Evolutionary conservation across 1,140 invertebrate genomes (phyloP).

Genomic region (Anastrepha obliqua): DNA sequence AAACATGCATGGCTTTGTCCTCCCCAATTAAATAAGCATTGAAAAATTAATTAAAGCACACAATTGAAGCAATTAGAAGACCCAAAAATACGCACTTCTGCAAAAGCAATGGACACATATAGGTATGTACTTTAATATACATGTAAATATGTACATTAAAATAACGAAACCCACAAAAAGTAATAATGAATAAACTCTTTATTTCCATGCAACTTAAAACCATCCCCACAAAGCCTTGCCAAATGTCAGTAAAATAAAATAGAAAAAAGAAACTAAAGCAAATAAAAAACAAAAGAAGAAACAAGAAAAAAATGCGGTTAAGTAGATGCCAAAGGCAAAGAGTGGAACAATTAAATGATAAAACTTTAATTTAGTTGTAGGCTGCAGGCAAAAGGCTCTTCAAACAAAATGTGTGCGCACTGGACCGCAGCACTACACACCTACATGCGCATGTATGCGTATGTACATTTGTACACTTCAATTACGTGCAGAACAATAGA

Average conservation of each 20-base stretch:
- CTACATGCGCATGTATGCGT: neutral
- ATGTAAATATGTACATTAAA: no score
- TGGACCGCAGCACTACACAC: conserved; percentile 4
- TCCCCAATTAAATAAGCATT: neutral
- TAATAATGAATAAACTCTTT: no score
- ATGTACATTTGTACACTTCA: neutral
- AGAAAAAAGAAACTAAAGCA: no score
- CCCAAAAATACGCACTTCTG: neutral
- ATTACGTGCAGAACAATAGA: no score
- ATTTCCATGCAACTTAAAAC: no score
- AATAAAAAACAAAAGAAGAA: no score
- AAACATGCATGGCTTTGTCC: neutral
- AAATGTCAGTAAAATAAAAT: no score
- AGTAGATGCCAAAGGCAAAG: neutral
- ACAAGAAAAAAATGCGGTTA: conserved; percentile 21
- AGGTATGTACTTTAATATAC: neutral
- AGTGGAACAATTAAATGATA: conserved; percentile 39
- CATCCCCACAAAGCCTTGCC: no score
- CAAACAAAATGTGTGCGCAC: neutral
- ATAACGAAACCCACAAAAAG: no score
- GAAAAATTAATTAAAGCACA: conserved; percentile 36
- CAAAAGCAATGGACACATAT: neutral
- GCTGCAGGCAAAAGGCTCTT: neutral
- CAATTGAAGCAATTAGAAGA: neutral
- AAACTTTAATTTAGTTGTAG: neutral